phyloP scores from a whole-genome alignment of 2,888 invertebrate species.

The Latrodectus elegans region DNA sequence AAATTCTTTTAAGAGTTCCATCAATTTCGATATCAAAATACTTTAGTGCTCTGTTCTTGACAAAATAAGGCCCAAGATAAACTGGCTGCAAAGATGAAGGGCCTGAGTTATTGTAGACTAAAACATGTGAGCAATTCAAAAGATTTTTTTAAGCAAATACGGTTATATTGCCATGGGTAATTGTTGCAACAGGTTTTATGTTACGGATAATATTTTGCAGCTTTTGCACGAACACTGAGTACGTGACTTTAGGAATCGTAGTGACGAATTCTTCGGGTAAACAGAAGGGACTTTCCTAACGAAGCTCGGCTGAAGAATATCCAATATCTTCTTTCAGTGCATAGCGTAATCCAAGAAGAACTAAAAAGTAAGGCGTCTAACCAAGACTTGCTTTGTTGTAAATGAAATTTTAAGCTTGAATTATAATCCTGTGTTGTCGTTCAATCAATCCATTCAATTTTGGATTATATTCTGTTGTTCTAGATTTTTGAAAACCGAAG shows the following conservation, averaged over 20 bases:
- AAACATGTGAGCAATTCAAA: slow-evolving; percentile 21
- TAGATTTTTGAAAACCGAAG: slow-evolving; percentile 71
- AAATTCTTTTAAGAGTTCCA: too few relatives aligned
- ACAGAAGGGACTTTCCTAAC: too few relatives aligned
- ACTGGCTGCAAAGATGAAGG: too few relatives aligned
- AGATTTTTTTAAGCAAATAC: slow-evolving; percentile 16
- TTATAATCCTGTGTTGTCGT: slow-evolving; percentile 17
- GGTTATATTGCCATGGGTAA: too few relatives aligned
- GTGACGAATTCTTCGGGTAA: too few relatives aligned
- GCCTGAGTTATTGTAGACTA: slow-evolving; percentile 16
- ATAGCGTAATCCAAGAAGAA: slow-evolving; percentile 27
- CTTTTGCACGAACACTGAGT: too few relatives aligned
- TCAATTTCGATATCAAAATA: too few relatives aligned
- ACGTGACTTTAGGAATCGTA: too few relatives aligned
- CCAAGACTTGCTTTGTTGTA: slow-evolving; percentile 19
- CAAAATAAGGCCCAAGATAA: too few relatives aligned
- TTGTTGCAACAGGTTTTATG: too few relatives aligned
- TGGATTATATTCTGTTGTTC: slow-evolving; percentile 70
- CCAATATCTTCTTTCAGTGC: slow-evolving; percentile 33
- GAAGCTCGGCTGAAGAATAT: too few relatives aligned
- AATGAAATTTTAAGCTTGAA: slow-evolving; percentile 32
- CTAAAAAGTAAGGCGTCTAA: slow-evolving; percentile 12
- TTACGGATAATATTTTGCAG: too few relatives aligned
- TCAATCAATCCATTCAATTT: slow-evolving; percentile 17
- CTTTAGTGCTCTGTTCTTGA: not conserved